These are phyloP conservation scores for Natator depressus DNA, from an alignment of 2,113 vertebrate genomes.

Conservation along the genomic window DNA sequence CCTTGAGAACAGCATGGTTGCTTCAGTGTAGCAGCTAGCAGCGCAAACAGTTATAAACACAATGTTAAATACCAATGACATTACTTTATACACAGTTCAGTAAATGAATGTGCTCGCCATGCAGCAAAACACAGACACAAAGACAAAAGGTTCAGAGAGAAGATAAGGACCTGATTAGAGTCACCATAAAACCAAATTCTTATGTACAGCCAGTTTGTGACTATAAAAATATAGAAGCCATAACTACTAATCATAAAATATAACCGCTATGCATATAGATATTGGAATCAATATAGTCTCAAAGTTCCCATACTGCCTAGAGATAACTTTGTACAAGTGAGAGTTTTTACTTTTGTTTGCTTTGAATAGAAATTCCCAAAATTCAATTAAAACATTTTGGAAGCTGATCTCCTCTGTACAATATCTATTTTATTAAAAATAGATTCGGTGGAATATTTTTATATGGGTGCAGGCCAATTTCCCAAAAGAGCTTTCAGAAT, in stretches of 20 bases:
- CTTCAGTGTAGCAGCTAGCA: conserved; percentile 95
- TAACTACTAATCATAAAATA: not conserved
- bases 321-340: not conserved
- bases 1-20: conserved; percentile 97
- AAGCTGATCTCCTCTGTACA: not conserved
- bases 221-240: not conserved
- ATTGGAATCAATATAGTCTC: not conserved
- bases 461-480: conserved; percentile 42
- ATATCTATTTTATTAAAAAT: not conserved
- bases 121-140: conserved; percentile 67
- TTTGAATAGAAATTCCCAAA: not conserved
- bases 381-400: not conserved
- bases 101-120: conserved; percentile 63
- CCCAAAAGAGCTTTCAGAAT: conserved; percentile 22
- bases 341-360: not conserved
- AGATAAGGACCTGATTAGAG: conserved; percentile 57
- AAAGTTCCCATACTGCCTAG: not conserved
- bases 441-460: not conserved
- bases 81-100: conserved; percentile 40
- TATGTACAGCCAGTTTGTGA: not conserved
- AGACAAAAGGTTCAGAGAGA: conserved; percentile 18
- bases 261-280: not conserved
- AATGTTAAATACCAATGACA: conserved; percentile 76
- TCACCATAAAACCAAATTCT: not conserved
- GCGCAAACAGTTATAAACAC: conserved; percentile 85